A percentile compares a stretch with the other conserved stretches of the same genome.
Evolutionary conservation across 2,888 invertebrate species (phyloP).

Genomic region (Hypena proboscidalis): DNA sequence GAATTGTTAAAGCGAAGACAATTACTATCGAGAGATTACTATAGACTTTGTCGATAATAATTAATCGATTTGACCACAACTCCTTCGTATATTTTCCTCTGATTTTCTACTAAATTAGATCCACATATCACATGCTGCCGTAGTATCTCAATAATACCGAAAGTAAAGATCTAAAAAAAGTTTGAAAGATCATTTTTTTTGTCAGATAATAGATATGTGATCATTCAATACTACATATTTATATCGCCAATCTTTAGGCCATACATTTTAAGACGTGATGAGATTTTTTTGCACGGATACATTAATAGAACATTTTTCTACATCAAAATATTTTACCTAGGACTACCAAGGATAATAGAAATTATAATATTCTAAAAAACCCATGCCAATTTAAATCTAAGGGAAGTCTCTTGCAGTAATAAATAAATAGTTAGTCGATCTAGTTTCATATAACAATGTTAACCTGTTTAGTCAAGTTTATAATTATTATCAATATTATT

Average conservation of each 20-base stretch:
- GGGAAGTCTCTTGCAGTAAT: constrained; percentile 17
- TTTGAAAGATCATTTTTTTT: constrained; percentile 24
- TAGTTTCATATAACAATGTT: too few species aligned
- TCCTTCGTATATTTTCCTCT: too few species aligned
- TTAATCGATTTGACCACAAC: too few species aligned
- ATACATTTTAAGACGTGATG: constrained; percentile 13
- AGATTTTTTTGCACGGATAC: constrained; percentile 20
- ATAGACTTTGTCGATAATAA: too few species aligned
- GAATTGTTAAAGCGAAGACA: too few species aligned
- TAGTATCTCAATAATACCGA: neutral
- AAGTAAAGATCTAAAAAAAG: constrained; percentile 6
- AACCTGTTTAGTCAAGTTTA: too few species aligned
- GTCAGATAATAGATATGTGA: constrained; percentile 39
- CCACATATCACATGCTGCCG: too few species aligned
- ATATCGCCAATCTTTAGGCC: constrained; percentile 34
- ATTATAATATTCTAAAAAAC: constrained; percentile 23
- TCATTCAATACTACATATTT: constrained; percentile 11
- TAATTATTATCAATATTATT: too few species aligned
- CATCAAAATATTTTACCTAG: constrained; percentile 39
- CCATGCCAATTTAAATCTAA: constrained; percentile 18
- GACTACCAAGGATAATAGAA: constrained; percentile 28
- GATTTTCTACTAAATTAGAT: too few species aligned
- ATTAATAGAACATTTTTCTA: constrained; percentile 32
- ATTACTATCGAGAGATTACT: too few species aligned
- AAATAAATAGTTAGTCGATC: constrained; percentile 8